Evolutionary conservation across 2,888 invertebrate species (phyloP), one percentile per base, ranked within the genome.

Genomic region (Psylliodes chrysocephalus): DNA sequence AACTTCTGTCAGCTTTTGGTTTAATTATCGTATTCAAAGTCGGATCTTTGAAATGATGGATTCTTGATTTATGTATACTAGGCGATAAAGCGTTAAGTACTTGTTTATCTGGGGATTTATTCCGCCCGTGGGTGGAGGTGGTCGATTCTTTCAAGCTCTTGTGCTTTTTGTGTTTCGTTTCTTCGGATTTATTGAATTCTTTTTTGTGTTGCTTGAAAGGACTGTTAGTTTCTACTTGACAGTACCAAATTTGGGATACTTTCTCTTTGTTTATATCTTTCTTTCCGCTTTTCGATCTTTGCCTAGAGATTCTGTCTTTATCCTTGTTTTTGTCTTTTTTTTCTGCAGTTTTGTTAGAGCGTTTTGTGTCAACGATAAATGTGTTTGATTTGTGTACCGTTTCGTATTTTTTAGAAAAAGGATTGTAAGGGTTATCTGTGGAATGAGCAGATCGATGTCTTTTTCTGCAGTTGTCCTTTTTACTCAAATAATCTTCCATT

Each of bases 321-420:
- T 49, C 19, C 22, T 10, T 46, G 4, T 17, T 47, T 8, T 49
- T 40, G 38, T 56, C 8, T 63, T 56, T 60, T 15, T 53, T 22
- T 17, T 61, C 25, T 38, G 18, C 17, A 5, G 3, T 12, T 22
- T 35, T 42, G 25, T 28, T n/a, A 47, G 51, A 7, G 30, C 47
- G 49, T 10, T 33, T 30, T 30, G 44, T 60, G 8, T 59, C 63
- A 0, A 51, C 28, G 30, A 64, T 62, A 38, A 69, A 63, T 10
- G 69, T 69, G 17, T 69, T 69, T 59, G 60, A 60, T 19, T 56
- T 62, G 0, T 62, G 64, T 14, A 68, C 33, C 19, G 28, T 35
- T 15, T 40, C 51, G 19, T 42, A 22, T 57, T 38, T 52, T 18
- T 42, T 42, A 2, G 18, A 18, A 4, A n/a, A 1, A 47, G 25